Evolutionary conservation across 2,113 vertebrate species (phyloP).

Genomic region (Eublepharis macularius): DNA sequence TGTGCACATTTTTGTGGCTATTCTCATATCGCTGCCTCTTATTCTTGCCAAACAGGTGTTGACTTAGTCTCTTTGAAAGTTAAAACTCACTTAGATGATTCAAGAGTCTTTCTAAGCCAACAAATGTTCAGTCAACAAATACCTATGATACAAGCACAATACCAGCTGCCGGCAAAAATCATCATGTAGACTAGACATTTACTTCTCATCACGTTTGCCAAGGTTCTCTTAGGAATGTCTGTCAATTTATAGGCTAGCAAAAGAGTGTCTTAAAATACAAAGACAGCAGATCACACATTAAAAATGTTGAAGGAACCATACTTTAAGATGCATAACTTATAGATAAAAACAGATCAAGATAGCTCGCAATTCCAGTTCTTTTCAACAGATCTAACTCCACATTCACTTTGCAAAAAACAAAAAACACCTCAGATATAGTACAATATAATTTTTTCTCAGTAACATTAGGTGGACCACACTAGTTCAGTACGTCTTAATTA

Average conservation of each 20-base stretch:
- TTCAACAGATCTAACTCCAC: background rate
- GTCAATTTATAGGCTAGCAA: background rate
- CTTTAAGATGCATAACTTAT: background rate
- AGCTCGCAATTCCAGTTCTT: background rate
- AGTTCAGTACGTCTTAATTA: background rate
- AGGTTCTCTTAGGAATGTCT: background rate
- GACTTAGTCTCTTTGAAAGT: background rate
- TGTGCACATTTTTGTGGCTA: slow-evolving; percentile 35
- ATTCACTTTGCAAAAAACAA: background rate
- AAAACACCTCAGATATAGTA: background rate
- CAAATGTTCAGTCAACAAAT: slow-evolving; percentile 13
- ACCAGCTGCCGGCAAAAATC: background rate
- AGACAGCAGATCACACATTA: background rate
- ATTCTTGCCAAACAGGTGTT: slow-evolving; percentile 58
- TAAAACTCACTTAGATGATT: slow-evolving; percentile 34
- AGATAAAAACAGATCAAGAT: background rate
- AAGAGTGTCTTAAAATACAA: background rate
- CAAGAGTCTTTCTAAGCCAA: slow-evolving; percentile 26
- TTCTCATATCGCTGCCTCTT: background rate
- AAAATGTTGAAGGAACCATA: background rate
- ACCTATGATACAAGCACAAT: background rate
- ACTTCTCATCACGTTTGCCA: background rate
- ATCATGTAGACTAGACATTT: background rate
- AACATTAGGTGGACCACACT: no score
- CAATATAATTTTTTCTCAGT: background rate